Conservation (phyloP, 2,797 vertebrate genomes). For the Phrynocephalus vlangalii region DNA sequence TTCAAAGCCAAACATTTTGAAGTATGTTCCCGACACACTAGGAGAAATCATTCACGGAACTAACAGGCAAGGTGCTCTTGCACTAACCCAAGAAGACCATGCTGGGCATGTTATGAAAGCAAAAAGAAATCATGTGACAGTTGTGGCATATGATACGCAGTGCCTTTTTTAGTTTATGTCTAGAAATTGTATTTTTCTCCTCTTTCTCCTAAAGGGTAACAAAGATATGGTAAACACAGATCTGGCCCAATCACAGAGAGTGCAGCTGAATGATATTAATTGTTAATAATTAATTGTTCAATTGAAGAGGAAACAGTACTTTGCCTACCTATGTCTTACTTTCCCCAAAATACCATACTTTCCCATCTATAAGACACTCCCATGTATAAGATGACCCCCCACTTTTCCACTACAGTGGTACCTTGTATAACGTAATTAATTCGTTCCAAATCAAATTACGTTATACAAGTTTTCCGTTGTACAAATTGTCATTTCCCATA, state of each 20-base stretch:
- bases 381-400: no score
- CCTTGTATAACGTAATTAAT: no score
- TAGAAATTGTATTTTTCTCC: slow-evolving; percentile 55
- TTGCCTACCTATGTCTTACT: neutral
- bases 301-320: neutral
- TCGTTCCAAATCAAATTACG: no score
- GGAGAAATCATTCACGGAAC: slow-evolving; percentile 69
- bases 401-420: no score
- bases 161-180: slow-evolving; percentile 32
- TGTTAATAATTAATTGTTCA: neutral
- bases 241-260: neutral
- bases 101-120: slow-evolving; percentile 67
- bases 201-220: slow-evolving; percentile 9
- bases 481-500: no score
- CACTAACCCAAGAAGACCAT: slow-evolving; percentile 57
- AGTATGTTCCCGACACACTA: slow-evolving; percentile 62
- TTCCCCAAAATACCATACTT: no score
- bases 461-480: no score
- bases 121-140: slow-evolving; percentile 47
- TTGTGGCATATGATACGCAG: slow-evolving; percentile 65
- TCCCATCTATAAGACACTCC: no score
- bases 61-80: slow-evolving; percentile 63
- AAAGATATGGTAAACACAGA: neutral
- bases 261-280: neutral
- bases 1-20: slow-evolving; percentile 70